Evolutionary conservation across 2,113 vertebrate genomes (phyloP).

Genomic region (Lampris incognitus): DNA sequence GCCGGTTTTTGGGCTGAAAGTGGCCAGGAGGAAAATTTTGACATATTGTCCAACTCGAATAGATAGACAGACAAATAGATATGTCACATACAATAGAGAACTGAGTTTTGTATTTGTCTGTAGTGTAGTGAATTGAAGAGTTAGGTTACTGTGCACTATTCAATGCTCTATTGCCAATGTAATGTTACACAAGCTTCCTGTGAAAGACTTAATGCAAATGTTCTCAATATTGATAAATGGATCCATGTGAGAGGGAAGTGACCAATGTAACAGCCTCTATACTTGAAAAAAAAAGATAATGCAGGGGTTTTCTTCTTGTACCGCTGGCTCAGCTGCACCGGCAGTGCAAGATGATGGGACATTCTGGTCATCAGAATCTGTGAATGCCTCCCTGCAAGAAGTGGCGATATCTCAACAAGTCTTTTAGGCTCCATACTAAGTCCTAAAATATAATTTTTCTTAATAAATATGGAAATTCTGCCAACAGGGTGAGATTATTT

Average conservation of each 20-base stretch:
- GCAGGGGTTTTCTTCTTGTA: constrained; percentile 1
- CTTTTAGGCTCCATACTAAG: no score
- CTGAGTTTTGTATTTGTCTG: constrained; percentile 50
- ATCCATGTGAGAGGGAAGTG: constrained; percentile 29
- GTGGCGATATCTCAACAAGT: no score
- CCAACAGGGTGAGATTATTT: no score
- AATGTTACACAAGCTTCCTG: constrained; percentile 48
- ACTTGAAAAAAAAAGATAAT: constrained; percentile 33
- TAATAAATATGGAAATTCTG: no score
- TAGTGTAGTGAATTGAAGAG: constrained; percentile 33
- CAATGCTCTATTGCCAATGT: constrained; percentile 30
- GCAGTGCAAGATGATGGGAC: constrained; percentile 1
- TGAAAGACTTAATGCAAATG: constrained; percentile 47
- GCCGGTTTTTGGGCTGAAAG: no score
- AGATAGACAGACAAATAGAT: no score
- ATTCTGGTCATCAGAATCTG: constrained; percentile 25
- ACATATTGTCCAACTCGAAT: no score
- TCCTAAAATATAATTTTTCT: no score
- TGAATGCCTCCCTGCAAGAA: neutral
- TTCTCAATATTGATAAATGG: constrained; percentile 47
- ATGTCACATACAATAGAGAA: neutral
- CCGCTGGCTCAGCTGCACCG: neutral
- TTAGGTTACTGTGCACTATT: constrained; percentile 24
- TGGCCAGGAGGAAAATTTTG: no score
- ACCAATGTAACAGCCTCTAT: constrained; percentile 35